A percentile compares a stretch with the other conserved stretches of the same genome.
phyloP scores from a whole-genome alignment of 2,113 vertebrate species.

The Empidonax alnorum region DNA sequence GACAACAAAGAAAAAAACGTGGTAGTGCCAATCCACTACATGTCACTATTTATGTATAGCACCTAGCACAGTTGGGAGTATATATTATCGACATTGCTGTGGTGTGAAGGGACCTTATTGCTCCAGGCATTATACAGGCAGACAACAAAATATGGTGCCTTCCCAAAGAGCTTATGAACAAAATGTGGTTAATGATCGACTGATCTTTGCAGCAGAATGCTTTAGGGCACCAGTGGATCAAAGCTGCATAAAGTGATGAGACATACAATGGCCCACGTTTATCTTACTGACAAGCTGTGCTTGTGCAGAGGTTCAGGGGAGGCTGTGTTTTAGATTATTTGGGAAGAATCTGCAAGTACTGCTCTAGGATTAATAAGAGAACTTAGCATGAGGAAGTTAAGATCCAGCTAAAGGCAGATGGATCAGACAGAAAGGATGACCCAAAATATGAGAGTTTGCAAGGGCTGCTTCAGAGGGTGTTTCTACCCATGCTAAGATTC shows the following conservation, averaged over 20 bases:
- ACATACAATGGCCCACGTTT: background rate
- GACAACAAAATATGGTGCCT: constrained; percentile 37
- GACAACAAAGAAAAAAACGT: background rate
- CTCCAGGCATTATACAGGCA: constrained; percentile 14
- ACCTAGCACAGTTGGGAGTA: constrained; percentile 39
- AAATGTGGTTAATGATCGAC: background rate
- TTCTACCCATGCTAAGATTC: background rate
- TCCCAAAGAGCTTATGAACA: constrained; percentile 6
- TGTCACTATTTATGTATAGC: constrained; percentile 41
- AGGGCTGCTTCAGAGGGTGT: background rate
- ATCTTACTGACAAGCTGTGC: background rate
- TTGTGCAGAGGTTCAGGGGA: background rate
- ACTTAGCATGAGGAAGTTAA: background rate
- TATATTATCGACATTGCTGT: constrained; percentile 22
- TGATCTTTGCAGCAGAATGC: background rate
- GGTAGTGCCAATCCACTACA: background rate
- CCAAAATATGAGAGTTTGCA: background rate
- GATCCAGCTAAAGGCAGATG: background rate
- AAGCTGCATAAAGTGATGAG: background rate
- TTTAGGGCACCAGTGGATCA: background rate
- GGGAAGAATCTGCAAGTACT: background rate
- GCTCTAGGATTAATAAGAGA: background rate
- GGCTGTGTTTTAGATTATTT: background rate
- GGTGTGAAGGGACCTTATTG: constrained; percentile 58
- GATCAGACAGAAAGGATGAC: background rate